Base-by-base conservation (phyloP, 2,888 invertebrate genomes). In the Drosophila anomalata region DNA sequence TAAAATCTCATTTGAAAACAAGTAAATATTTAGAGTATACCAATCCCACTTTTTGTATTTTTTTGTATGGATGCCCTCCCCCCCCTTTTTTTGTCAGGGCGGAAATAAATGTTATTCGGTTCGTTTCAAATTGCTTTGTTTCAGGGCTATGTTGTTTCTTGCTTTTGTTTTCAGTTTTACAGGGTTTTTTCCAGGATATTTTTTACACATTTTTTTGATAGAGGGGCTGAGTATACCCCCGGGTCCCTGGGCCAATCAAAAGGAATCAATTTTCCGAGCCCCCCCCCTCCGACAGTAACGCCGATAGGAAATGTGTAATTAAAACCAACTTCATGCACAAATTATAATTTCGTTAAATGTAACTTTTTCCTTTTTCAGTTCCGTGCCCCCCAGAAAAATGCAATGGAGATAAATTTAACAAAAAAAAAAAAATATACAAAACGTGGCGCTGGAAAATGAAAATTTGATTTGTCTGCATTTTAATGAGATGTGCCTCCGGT, bases 201-300 rank as follows among this genome's bases (percentile, higher is more conserved):
- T 41, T 47, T 22, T 31, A 8, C 1, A 3, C 4, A 3, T 6
- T 14, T 24, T 36, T 2, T 22, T 41, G 11, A 0, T 2, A 8
- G 26, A 24, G 36, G 17, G 53, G 29, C 58, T 8, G 14, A 6
- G 14, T 63, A 33, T 63, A 39, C 73, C 69, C 61, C n/a, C n/a
- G 73, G 77, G 79, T 56, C 52, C 77, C 51, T 8, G 29, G 50
- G 56, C 46, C 82, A 79, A 81, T 85, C 82, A 79, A 77, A 73
- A 58, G 77, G 63, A 73, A 79, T 79, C 82, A 84, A 69, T 81
- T 84, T 78, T 57, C 57, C 53, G 39, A 17, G 5, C 7, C 41
- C 42, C 36, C 42, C 36, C 5, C 36, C n/a, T 2, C 7, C 53
- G 60, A 61, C 51, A 59, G 59, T 66, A 54, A 29, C 29, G 29